Evolutionary conservation across 2,113 vertebrate genomes (phyloP).

Genomic region (Rattus rattus): DNA sequence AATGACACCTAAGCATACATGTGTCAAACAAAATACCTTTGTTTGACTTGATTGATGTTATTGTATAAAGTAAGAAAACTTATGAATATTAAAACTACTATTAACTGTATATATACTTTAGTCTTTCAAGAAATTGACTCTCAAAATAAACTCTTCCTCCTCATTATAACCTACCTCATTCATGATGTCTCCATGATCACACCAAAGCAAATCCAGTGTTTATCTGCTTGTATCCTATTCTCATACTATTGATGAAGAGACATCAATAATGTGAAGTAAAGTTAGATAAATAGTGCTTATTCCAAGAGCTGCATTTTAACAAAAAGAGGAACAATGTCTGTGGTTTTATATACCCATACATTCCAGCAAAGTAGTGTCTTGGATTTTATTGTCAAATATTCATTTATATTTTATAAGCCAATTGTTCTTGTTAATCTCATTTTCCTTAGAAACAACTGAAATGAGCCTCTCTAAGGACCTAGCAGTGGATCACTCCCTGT

Average conservation of each 20-base stretch:
- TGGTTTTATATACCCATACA: neutral
- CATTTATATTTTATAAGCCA: neutral
- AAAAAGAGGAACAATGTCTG: neutral
- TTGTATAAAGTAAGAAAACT: neutral
- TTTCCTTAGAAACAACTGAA: neutral
- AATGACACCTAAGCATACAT: neutral
- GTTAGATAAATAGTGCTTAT: neutral
- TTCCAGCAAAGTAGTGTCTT: neutral
- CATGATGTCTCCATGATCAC: neutral
- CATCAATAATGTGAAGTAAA: neutral
- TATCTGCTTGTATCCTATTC: neutral
- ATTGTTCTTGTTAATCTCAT: neutral
- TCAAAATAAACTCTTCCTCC: neutral
- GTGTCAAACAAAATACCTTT: neutral
- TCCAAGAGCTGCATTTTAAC: neutral
- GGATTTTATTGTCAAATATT: neutral
- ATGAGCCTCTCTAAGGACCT: neutral
- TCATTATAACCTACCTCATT: neutral
- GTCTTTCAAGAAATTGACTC: neutral
- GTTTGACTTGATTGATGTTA: neutral
- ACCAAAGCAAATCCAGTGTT: neutral
- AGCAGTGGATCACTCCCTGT: neutral
- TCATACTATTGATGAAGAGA: neutral
- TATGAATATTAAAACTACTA: neutral
- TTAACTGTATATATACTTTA: neutral